A percentile compares a stretch with the other conserved stretches of the same genome.
Conservation (phyloP, 1,140 invertebrate genomes). For the Dendroctonus ponderosae region DNA sequence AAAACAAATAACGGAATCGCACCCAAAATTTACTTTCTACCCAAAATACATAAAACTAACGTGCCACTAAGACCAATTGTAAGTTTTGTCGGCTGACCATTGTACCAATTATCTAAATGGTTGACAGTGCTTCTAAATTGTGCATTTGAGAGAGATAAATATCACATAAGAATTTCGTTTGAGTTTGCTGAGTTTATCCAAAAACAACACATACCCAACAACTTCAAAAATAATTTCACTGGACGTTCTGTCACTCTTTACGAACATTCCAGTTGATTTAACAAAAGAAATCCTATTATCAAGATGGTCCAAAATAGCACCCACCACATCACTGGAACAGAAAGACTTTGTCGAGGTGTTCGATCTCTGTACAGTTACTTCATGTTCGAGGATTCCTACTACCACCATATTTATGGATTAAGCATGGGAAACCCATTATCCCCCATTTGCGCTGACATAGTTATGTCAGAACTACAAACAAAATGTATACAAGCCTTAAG, state of each 20-base stretch:
- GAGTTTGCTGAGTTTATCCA: neutral
- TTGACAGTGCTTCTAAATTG: neutral
- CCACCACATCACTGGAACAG: neutral
- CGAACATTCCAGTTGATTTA: neutral
- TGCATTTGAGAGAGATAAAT: neutral
- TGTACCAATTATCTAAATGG: neutral
- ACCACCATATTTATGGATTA: neutral
- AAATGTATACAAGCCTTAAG: neutral
- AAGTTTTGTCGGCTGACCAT: neutral
- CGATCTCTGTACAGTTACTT: neutral
- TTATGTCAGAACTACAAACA: neutral
- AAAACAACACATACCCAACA: neutral
- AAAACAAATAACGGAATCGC: neutral
- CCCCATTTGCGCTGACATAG: neutral
- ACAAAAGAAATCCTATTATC: neutral
- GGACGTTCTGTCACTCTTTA: constrained; percentile 1
- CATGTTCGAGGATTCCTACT: neutral
- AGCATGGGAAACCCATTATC: neutral
- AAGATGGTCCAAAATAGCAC: neutral
- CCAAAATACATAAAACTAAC: neutral
- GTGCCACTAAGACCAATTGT: neutral
- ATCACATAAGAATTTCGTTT: neutral
- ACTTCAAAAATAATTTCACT: neutral
- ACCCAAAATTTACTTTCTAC: neutral
- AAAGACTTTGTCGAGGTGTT: neutral